phyloP scores from a whole-genome alignment of 2,888 invertebrate genomes.

The Dermolepida albohirtum region DNA sequence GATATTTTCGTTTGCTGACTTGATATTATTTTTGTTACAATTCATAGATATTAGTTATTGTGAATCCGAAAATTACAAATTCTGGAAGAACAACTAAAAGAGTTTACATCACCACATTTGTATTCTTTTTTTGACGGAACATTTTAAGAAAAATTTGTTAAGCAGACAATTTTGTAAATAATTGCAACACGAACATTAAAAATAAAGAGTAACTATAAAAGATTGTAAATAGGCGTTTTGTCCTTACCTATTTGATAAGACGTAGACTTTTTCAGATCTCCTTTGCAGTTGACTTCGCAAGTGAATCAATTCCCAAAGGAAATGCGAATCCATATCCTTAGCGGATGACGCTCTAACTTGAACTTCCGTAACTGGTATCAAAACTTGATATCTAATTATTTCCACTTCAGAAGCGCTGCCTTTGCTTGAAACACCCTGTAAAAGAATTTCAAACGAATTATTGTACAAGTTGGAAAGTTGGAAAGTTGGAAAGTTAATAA shows the following conservation, averaged over 20 bases:
- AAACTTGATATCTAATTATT: constrained; percentile 94
- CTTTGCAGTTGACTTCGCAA: constrained; percentile 93
- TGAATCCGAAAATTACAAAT: too few relatives aligned
- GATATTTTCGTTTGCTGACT: too few relatives aligned
- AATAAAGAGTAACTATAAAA: too few relatives aligned
- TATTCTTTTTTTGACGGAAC: neutral
- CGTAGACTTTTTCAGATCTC: constrained; percentile 95
- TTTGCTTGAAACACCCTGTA: constrained; percentile 88
- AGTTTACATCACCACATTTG: too few relatives aligned
- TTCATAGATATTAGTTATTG: too few relatives aligned
- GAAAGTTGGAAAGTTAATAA: neutral
- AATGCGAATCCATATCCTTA: constrained; percentile 96
- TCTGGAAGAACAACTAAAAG: too few relatives aligned
- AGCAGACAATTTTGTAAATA: too few relatives aligned
- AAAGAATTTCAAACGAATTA: constrained; percentile 45
- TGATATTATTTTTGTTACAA: too few relatives aligned
- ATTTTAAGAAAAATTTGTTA: too few relatives aligned
- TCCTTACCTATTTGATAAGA: constrained; percentile 89
- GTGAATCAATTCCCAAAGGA: constrained; percentile 97
- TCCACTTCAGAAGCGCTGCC: constrained; percentile 91
- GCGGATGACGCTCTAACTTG: constrained; percentile 95
- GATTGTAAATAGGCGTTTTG: neutral
- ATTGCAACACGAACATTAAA: too few relatives aligned
- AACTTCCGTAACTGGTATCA: constrained; percentile 97
- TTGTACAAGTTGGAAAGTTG: too few relatives aligned